Base-by-base conservation (phyloP, 2,113 vertebrate genomes). In the Semicossyphus pulcher region DNA sequence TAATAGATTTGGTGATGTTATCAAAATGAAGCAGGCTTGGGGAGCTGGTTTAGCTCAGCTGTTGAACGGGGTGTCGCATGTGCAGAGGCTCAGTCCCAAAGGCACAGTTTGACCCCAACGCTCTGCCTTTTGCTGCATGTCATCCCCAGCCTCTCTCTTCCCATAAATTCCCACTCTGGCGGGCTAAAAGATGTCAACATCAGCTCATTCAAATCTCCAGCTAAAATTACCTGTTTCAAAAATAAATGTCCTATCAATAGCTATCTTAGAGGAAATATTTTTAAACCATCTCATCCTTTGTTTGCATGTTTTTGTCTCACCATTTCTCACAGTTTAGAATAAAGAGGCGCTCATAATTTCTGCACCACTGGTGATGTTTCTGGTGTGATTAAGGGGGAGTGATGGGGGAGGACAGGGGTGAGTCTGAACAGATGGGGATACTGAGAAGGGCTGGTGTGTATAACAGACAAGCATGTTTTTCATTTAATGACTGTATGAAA, bases 361-460 rank as follows among this genome's bases (percentile, higher is more conserved):
- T 52, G 36, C 51, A 11, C 21, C 10, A 9, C 2, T 3, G 2
- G 14, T 20, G 7, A 10, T 41, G 53, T 60, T 59, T 26, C 14
- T 23, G 10, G 11, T 0, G 7, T 44, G 28, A 61, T 44, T 51
- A 25, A 11, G 47, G n/a, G 23, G 26, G 47, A 44, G 29, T 2
- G 23, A 16, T 49, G 2, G 39, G 25, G 32, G 53, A 31, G 32
- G 47, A 56, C 1, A 16, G n/a, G 31, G 49, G 42, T 73, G 49
- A 59, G 48, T 15, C 21, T 51, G 26, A 63, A 26, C 39, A 52
- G 59, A 65, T 49, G 63, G 44, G 49, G 21, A 21, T 39, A 11
- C 16, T 25, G 10, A 28, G 18, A 36, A 12, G 16, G 21, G 10
- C 37, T 53, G 20, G 53, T 45, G 58, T 32, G 54, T 57, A n/a